Percentiles rank a stretch among this genome's conserved stretches.
phyloP scores from a whole-genome alignment of 2,888 invertebrate genomes.

The Limnephilus rhombicus region DNA sequence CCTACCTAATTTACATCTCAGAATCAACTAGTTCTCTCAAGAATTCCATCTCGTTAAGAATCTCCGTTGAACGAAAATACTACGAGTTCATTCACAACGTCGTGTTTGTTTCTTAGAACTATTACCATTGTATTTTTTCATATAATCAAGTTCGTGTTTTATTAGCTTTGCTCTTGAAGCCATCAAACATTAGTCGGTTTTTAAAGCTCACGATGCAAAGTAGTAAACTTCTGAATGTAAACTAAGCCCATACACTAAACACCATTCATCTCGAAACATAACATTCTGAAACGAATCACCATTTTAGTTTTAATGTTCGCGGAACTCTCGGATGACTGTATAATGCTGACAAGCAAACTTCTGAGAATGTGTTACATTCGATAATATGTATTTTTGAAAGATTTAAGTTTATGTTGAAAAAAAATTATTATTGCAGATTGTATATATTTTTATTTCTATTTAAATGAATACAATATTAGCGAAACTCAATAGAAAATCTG shows the following conservation, averaged over 20 bases:
- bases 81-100: neutral
- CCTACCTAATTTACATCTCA: neutral
- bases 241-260: neutral
- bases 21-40: neutral
- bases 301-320: neutral
- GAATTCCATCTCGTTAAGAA: neutral
- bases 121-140: neutral
- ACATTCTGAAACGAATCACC: slow-evolving; percentile 24
- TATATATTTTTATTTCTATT: too few species aligned
- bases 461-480: too few species aligned
- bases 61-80: neutral
- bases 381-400: neutral
- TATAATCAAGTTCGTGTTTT: neutral
- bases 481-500: too few species aligned
- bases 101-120: neutral
- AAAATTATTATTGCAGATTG: too few species aligned
- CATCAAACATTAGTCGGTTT: neutral
- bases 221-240: neutral
- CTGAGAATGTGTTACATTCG: neutral
- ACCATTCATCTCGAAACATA: slow-evolving; percentile 14
- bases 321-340: neutral
- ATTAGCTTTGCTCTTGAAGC: neutral
- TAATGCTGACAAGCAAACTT: neutral
- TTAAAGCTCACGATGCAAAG: neutral
- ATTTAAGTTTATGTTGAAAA: too few species aligned